phyloP scores from a whole-genome alignment of 2,113 vertebrate species.

The Psilopsiagon aymara region DNA sequence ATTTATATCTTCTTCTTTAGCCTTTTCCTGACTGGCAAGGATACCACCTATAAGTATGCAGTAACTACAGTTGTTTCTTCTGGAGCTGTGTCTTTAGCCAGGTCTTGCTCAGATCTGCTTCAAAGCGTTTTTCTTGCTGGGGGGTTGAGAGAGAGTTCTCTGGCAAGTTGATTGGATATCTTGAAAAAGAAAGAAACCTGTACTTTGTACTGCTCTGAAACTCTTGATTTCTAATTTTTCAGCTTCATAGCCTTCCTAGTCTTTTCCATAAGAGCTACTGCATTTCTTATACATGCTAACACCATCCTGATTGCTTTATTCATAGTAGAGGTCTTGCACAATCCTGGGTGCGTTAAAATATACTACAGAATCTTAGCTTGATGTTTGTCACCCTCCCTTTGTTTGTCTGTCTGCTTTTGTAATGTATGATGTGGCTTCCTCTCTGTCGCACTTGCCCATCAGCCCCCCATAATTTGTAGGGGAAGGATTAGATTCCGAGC shows the following conservation, averaged over 20 bases:
- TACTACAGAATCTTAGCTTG: neutral
- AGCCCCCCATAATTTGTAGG: neutral
- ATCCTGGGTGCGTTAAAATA: neutral
- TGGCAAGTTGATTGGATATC: neutral
- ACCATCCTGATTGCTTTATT: neutral
- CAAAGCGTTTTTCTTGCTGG: neutral
- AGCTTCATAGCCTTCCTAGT: neutral
- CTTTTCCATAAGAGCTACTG: neutral
- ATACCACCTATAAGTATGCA: neutral
- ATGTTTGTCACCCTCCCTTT: neutral
- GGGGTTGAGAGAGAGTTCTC: neutral
- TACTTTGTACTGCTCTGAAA: neutral
- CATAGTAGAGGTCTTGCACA: neutral
- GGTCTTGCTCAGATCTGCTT: neutral
- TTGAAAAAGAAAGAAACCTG: neutral
- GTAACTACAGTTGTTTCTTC: neutral
- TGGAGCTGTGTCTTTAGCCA: neutral
- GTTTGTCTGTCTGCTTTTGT: neutral
- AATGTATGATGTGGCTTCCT: neutral
- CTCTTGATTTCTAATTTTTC: neutral
- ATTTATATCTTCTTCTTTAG: neutral
- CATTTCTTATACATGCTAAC: neutral
- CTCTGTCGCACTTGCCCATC: neutral
- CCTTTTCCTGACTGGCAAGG: conserved; percentile 3
- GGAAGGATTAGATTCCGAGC: neutral